Evolutionary conservation across 2,888 invertebrate species (phyloP).

Genomic region (Hirtodrosophila histrioides): DNA sequence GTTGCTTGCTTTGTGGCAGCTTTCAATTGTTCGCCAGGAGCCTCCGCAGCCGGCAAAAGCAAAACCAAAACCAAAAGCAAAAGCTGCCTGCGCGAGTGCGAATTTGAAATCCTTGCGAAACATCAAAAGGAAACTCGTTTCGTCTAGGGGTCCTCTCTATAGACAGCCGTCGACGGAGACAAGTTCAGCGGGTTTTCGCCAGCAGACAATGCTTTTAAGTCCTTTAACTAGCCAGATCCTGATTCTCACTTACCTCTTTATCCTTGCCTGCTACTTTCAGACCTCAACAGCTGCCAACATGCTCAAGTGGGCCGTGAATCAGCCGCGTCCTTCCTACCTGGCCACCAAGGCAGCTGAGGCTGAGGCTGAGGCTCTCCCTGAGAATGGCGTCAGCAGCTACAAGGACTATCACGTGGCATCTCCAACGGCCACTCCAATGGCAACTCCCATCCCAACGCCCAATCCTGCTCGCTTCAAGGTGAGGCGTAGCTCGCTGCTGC

Average conservation of each 20-base stretch:
- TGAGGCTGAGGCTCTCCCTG: not conserved
- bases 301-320: conserved; percentile 84
- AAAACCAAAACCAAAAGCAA: conserved; percentile 12
- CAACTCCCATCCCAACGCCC: conserved; percentile 1
- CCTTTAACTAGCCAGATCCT: conserved; percentile 55
- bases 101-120: conserved; percentile 51
- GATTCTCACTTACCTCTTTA: conserved; percentile 17
- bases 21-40: conserved; percentile 54
- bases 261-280: conserved; percentile 24
- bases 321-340: conserved; percentile 79
- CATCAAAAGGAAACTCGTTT: conserved; percentile 50
- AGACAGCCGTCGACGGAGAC: conserved; percentile 2
- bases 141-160: not conserved
- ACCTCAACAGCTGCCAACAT: conserved; percentile 63
- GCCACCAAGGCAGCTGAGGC: conserved; percentile 28
- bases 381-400: conserved; percentile 13
- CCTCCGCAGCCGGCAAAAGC: conserved; percentile 29
- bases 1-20: conserved; percentile 17
- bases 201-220: conserved; percentile 28
- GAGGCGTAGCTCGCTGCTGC: conserved; percentile 50
- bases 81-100: conserved; percentile 24
- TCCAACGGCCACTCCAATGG: too few species aligned
- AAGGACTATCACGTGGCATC: conserved; percentile 25
- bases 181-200: conserved; percentile 52
- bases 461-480: conserved; percentile 23